Evolutionary conservation across 1,140 invertebrate genomes (phyloP), one percentile per base, ranked within the genome.

Genomic region (Aphaenogaster ashmeadi): DNA sequence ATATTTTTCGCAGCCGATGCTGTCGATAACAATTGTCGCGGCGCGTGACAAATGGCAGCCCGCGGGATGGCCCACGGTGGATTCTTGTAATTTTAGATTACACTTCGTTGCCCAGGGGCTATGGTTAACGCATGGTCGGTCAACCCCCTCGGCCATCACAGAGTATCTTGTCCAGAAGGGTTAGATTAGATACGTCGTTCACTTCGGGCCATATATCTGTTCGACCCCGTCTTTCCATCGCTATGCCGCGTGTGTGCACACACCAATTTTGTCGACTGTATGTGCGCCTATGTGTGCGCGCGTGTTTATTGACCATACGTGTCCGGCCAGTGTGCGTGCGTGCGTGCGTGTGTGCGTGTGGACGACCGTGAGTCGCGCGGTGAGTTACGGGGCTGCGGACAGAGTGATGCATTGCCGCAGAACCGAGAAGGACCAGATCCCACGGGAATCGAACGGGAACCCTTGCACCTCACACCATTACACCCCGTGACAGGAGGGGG

Each of bases 171-270:
- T 95, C 94, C 94, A 95, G 93, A 95, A 94, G 94, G 94, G 95
- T 95, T 94, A 94, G 94, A 95, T 95, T 95, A 94, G 95, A 95
- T 93, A 94, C 93, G 93, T 95, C 94, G 93, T 92, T 94, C 93
- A 93, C 91, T 90, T 91, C 81, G 79, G 92, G 93, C 92, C 93
- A 94, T 95, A 95, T 94, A 95, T 95, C 90, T 91, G 90, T 92
- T 91, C 89, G 88, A 91, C 89, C 92, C 91, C 90, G 94, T 94
- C 92, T 93, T 92, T 93, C 91, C 89, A 86, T 90, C 89, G 91
- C 83, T 86, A 89, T 87, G 89, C 88, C 87, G 80, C 69, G 33
- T 64, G 72, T 86, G 77, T 54, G 44, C 27, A 79, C 54, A 44
- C 33, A 38, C 36, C 18, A 54, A 36, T 44, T 21, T 44, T 66